phyloP scores from a whole-genome alignment of 2,888 invertebrate species.

The Troglohyphantes excavatus region DNA sequence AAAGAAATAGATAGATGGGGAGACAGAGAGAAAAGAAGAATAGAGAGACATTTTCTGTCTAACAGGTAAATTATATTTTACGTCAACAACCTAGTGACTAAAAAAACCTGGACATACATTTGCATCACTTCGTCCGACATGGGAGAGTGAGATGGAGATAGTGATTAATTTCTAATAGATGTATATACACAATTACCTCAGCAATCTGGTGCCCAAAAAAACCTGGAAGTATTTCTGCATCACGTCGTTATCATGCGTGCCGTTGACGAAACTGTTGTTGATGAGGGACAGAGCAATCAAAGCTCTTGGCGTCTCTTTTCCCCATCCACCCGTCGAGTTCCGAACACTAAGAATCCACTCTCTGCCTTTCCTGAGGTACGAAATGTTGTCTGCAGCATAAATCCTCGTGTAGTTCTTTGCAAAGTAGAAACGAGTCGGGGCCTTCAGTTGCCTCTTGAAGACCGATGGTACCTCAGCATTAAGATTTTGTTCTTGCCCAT shows the following conservation, averaged over 20 bases:
- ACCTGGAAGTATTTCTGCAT: conserved; percentile 37
- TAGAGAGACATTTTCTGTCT: no score
- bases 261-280: conserved; percentile 32
- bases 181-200: conserved; percentile 36
- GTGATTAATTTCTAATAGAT: no score
- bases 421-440: conserved; percentile 14
- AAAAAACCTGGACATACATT: conserved; percentile 18
- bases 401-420: not conserved
- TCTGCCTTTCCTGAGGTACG: not conserved
- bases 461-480: not conserved
- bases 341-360: conserved; percentile 15
- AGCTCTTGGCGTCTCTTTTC: conserved; percentile 44
- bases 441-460: not conserved
- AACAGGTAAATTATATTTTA: no score
- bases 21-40: no score
- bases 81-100: conserved; percentile 39
- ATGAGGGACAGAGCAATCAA: conserved; percentile 38
- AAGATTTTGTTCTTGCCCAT: not conserved
- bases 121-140: conserved; percentile 44
- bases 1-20: no score
- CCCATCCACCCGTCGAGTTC: conserved; percentile 28
- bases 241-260: conserved; percentile 14
- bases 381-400: not conserved
- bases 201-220: conserved; percentile 32
- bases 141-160: no score